Evolutionary conservation across 2,888 invertebrate genomes (phyloP).

Genomic region (Andrena marginata): DNA sequence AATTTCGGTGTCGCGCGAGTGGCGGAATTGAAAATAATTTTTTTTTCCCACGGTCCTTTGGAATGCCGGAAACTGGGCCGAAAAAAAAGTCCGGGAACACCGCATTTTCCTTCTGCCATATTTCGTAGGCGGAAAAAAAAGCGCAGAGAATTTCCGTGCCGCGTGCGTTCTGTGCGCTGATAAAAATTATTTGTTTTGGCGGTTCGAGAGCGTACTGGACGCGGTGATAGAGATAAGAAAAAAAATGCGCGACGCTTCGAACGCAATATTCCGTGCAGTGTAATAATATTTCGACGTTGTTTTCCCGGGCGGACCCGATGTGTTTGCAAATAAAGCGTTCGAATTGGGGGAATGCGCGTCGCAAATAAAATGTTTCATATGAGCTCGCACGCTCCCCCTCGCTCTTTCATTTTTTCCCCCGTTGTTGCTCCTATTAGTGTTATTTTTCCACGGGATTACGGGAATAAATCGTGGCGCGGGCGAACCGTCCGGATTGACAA

Average conservation of each 20-base stretch:
- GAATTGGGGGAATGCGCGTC: slow-evolving; percentile 38
- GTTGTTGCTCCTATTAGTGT: slow-evolving; percentile 25
- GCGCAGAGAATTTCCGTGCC: neutral
- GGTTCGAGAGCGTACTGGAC: slow-evolving; percentile 3
- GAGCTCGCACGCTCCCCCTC: neutral
- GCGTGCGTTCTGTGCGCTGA: slow-evolving; percentile 4
- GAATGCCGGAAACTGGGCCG: neutral
- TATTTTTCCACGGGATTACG: slow-evolving; percentile 47
- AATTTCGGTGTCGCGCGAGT: neutral
- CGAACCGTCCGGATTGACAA: slow-evolving; percentile 32
- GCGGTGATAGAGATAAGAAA: slow-evolving; percentile 38
- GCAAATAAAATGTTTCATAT: slow-evolving; percentile 46
- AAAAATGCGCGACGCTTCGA: slow-evolving; percentile 19
- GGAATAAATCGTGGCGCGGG: slow-evolving; percentile 36
- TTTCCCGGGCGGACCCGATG: slow-evolving; percentile 32
- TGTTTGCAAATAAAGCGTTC: slow-evolving; percentile 53
- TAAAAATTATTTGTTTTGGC: slow-evolving; percentile 54
- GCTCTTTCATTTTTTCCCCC: slow-evolving; percentile 1
- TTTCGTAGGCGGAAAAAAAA: neutral
- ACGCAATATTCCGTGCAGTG: slow-evolving; percentile 48
- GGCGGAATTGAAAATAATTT: neutral
- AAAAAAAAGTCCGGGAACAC: slow-evolving; percentile 19
- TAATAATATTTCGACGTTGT: slow-evolving; percentile 54
- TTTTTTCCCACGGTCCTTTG: neutral
- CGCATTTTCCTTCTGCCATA: slow-evolving; percentile 6